A percentile compares a stretch with the other conserved stretches of the same genome.
Evolutionary conservation across 2,888 invertebrate species (phyloP).

Genomic region (Geophilus truncorum): DNA sequence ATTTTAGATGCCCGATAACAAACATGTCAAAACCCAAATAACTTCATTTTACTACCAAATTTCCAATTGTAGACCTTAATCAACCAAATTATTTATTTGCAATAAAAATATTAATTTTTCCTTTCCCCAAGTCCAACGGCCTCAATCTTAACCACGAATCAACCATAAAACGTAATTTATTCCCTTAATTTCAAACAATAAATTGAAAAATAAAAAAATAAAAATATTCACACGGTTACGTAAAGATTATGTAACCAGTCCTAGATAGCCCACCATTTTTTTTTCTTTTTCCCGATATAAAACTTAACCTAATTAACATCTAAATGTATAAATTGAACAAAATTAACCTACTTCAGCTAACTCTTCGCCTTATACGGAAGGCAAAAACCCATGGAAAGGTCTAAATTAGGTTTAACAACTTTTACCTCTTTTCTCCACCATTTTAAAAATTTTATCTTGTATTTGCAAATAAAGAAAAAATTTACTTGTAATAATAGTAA

Average conservation of each 20-base stretch:
- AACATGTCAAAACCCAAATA: conserved; percentile 2
- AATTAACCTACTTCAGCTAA: not conserved
- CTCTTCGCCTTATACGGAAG: not conserved
- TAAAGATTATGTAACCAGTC: not conserved
- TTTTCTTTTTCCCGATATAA: not conserved
- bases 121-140: not conserved
- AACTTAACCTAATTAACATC: not conserved
- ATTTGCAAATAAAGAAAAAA: too few relatives aligned
- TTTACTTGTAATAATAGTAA: too few relatives aligned
- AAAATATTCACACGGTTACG: not conserved
- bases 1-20: not conserved
- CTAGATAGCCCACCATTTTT: not conserved
- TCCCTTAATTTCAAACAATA: not conserved
- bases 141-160: not conserved
- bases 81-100: not conserved
- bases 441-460: too few relatives aligned
- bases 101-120: not conserved
- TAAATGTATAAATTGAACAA: not conserved
- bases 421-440: not conserved
- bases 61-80: not conserved
- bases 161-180: not conserved
- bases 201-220: not conserved
- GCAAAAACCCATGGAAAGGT: not conserved
- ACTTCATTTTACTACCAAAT: not conserved
- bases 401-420: not conserved